A percentile compares a stretch with the other conserved stretches of the same genome.
Evolutionary conservation across 1,140 invertebrate species (phyloP).

Genomic region (Drosophila subobscura): DNA sequence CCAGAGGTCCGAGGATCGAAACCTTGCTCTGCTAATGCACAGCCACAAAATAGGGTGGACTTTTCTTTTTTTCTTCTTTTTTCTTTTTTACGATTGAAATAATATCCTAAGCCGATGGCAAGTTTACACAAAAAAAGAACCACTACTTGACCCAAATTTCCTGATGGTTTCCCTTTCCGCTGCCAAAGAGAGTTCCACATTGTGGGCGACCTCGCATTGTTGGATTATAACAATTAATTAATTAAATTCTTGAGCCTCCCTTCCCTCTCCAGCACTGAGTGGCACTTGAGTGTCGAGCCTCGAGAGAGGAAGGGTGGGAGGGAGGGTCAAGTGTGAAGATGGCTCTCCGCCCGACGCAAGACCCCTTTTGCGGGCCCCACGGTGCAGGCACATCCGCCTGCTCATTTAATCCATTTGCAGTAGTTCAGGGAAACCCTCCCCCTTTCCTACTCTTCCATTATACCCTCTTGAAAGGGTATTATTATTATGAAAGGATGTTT

Average conservation of each 20-base stretch:
- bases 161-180: constrained; percentile 31
- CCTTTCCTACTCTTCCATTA: neutral
- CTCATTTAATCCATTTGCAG: constrained; percentile 48
- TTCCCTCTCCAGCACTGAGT: neutral
- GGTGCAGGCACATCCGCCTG: constrained; percentile 1
- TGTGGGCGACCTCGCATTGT: constrained; percentile 40
- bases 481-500: no score
- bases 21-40: constrained; percentile 2
- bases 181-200: constrained; percentile 29
- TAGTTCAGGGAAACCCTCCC: constrained; percentile 4
- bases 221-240: constrained; percentile 70
- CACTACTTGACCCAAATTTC: constrained; percentile 56
- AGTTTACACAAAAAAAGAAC: constrained; percentile 7
- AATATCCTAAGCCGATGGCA: constrained; percentile 6
- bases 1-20: constrained; percentile 95
- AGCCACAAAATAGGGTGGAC: no score
- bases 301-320: constrained; percentile 1
- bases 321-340: constrained; percentile 66
- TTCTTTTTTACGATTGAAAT: neutral
- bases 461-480: constrained; percentile 2
- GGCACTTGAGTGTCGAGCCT: constrained; percentile 36
- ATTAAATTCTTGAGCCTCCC: constrained; percentile 72
- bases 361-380: constrained; percentile 25
- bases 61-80: neutral
- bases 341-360: constrained; percentile 20